Evolutionary conservation across 1,140 invertebrate genomes (phyloP).

Genomic region (Proctacanthus coquilletti): DNA sequence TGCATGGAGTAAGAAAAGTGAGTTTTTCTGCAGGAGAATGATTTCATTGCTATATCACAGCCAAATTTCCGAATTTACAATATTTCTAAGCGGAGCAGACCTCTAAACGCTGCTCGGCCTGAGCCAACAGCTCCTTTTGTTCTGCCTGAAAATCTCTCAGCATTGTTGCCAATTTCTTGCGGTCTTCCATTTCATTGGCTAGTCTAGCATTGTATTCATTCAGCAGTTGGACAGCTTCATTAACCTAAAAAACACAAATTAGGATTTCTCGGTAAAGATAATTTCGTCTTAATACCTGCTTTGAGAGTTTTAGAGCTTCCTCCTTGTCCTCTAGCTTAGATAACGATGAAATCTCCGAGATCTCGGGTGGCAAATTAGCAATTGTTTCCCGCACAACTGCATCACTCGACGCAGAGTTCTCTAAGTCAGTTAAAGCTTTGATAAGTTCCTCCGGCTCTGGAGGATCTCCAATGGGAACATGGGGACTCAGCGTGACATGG

Average conservation of each 20-base stretch:
- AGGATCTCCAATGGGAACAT: constrained; percentile 61
- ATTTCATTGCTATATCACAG: neutral
- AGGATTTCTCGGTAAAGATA: neutral
- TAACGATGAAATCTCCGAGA: constrained; percentile 77
- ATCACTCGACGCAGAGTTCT: constrained; percentile 88
- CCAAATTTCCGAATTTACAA: constrained; percentile 3
- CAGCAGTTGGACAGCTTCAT: constrained; percentile 70
- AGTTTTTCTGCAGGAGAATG: too few relatives aligned
- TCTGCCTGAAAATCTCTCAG: constrained; percentile 70
- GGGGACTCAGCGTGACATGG: constrained; percentile 57
- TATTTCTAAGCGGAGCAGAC: constrained; percentile 33
- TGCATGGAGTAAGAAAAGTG: too few relatives aligned
- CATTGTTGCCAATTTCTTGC: constrained; percentile 70
- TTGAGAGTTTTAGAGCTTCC: constrained; percentile 20
- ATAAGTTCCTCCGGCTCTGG: constrained; percentile 80
- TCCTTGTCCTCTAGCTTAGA: constrained; percentile 58
- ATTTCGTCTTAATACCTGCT: constrained; percentile 11
- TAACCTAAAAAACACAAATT: constrained; percentile 40
- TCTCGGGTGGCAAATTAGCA: constrained; percentile 81
- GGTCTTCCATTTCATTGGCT: constrained; percentile 72
- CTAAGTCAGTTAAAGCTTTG: constrained; percentile 68
- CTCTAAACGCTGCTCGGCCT: constrained; percentile 72
- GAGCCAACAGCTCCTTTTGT: constrained; percentile 67
- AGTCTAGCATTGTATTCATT: constrained; percentile 80
- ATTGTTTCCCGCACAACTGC: constrained; percentile 83